Evolutionary conservation across 2,113 vertebrate genomes (phyloP).

Genomic region (Recurvirostra avosetta): DNA sequence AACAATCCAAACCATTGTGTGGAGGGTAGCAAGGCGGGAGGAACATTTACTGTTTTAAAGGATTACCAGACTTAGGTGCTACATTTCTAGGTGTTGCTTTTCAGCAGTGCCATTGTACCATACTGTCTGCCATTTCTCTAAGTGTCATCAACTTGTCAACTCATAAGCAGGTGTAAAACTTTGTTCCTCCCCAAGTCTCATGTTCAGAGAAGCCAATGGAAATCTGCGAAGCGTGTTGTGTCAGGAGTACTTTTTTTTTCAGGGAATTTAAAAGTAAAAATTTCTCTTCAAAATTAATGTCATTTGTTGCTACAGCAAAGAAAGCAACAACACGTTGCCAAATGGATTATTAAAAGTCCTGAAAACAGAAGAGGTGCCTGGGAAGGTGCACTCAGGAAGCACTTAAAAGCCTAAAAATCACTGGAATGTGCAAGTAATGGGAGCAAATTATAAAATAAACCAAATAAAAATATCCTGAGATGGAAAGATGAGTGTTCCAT

Average conservation of each 20-base stretch:
- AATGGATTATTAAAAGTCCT: constrained; percentile 33
- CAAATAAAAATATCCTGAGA: constrained; percentile 14
- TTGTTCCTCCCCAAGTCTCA: background rate
- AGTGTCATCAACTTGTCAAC: constrained; percentile 58
- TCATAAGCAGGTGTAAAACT: constrained; percentile 38
- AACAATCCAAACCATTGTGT: constrained; percentile 21
- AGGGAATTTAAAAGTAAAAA: constrained; percentile 35
- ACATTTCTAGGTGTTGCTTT: constrained; percentile 44
- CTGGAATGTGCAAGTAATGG: constrained; percentile 34
- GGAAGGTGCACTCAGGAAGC: background rate
- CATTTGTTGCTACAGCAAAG: constrained; percentile 34
- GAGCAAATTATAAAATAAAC: constrained; percentile 39
- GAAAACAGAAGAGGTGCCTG: constrained; percentile 36
- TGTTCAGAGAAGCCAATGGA: constrained; percentile 11
- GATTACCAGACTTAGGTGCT: constrained; percentile 45
- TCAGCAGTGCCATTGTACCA: constrained; percentile 54
- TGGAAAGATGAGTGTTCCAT: background rate
- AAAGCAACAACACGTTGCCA: constrained; percentile 12
- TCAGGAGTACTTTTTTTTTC: background rate
- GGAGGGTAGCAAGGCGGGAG: background rate
- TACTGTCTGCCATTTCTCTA: constrained; percentile 24
- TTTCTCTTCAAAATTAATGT: constrained; percentile 32
- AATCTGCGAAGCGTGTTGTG: background rate
- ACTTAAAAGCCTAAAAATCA: constrained; percentile 19
- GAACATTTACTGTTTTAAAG: constrained; percentile 41